These are phyloP conservation scores for Cynopterus brachyotis DNA, from an alignment of 2,113 vertebrate species.

Conservation along the genomic window DNA sequence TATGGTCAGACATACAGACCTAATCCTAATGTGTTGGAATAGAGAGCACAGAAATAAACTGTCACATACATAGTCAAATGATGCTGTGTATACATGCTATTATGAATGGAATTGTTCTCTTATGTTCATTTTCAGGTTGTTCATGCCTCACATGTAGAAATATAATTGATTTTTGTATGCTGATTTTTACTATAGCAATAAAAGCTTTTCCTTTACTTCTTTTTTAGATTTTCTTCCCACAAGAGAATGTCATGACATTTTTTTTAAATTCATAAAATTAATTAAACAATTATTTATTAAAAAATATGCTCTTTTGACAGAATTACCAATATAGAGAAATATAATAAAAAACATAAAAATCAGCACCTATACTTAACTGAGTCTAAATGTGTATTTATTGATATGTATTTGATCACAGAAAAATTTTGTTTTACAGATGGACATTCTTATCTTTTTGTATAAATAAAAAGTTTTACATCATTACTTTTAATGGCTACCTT, in stretches of 20 bases:
- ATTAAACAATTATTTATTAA: neutral
- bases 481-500: neutral
- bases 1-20: no score
- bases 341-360: neutral
- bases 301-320: neutral
- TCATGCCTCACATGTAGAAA: neutral
- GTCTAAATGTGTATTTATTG: neutral
- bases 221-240: neutral
- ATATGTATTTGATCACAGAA: neutral
- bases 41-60: neutral
- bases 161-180: neutral
- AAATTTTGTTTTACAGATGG: neutral
- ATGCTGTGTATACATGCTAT: neutral
- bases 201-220: neutral
- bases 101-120: neutral
- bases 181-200: neutral
- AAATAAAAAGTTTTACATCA: conserved; percentile 2
- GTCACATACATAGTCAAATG: neutral
- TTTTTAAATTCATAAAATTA: neutral
- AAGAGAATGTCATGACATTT: neutral
- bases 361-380: neutral
- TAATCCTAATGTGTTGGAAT: neutral
- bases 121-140: neutral
- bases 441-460: neutral
- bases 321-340: neutral